A percentile compares a stretch with the other conserved stretches of the same genome.
Conservation (phyloP, 2,888 invertebrate genomes). For the Rotaria sp. region DNA sequence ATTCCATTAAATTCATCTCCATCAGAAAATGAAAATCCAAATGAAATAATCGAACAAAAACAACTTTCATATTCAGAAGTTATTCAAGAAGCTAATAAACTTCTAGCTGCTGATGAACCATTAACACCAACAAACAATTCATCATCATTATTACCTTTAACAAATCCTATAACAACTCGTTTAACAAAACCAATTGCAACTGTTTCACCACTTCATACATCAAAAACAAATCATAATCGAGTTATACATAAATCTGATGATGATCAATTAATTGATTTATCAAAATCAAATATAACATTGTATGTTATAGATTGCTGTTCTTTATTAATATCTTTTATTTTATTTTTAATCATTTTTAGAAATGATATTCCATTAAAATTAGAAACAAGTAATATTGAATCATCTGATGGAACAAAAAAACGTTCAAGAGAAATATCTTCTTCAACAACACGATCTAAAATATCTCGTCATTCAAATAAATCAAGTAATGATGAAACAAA, state of each 20-base stretch:
- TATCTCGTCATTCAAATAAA: background rate
- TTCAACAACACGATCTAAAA: background rate
- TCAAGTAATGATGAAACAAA: background rate
- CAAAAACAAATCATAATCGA: slow-evolving; percentile 3
- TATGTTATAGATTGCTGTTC: background rate
- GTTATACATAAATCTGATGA: background rate
- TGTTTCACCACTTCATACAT: slow-evolving; percentile 9
- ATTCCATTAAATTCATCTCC: background rate
- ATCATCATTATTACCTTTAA: background rate
- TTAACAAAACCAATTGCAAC: slow-evolving; percentile 19
- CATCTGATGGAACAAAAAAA: background rate
- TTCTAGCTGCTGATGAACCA: background rate
- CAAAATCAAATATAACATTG: background rate
- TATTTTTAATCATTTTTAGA: background rate
- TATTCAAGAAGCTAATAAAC: slow-evolving; percentile 29
- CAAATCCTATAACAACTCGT: background rate
- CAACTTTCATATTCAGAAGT: slow-evolving; percentile 7
- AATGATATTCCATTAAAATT: background rate
- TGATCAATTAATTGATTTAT: slow-evolving; percentile 5
- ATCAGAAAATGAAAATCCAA: slow-evolving; percentile 13
- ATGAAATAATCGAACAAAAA: background rate
- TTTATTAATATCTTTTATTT: background rate
- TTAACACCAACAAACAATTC: background rate
- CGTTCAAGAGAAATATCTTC: background rate
- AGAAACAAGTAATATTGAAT: background rate